Conservation (phyloP, 1,140 invertebrate genomes). For the Brevipalpus yothersi region DNA sequence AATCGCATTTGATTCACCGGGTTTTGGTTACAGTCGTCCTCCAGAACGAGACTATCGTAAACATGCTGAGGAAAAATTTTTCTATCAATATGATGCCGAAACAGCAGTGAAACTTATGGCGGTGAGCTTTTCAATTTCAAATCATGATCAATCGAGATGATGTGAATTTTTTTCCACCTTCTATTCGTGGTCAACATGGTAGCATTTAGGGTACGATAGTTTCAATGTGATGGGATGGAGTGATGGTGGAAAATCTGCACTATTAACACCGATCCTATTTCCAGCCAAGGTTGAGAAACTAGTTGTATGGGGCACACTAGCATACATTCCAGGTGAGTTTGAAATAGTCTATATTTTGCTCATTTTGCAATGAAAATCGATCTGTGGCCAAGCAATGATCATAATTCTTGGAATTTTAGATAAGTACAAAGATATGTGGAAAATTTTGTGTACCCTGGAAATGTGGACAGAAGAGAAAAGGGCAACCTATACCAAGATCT, state of each 20-base stretch:
- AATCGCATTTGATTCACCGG: constrained; percentile 60
- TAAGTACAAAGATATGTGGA: background rate
- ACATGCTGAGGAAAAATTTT: constrained; percentile 27
- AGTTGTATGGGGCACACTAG: constrained; percentile 48
- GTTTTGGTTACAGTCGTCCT: constrained; percentile 57
- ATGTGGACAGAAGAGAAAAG: background rate
- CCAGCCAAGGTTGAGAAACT: constrained; percentile 39
- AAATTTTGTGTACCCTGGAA: background rate
- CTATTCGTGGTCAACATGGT: background rate
- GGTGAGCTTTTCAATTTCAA: constrained; percentile 23
- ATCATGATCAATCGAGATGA: constrained; percentile 12
- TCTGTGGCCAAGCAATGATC: too few species aligned
- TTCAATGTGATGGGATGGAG: constrained; percentile 66
- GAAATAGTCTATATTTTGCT: too few species aligned
- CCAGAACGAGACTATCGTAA: constrained; percentile 38
- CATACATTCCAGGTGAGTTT: constrained; percentile 29
- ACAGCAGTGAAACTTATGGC: constrained; percentile 42
- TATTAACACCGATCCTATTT: constrained; percentile 43
- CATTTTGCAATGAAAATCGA: too few species aligned
- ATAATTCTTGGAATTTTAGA: background rate
- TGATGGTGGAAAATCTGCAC: constrained; percentile 53
- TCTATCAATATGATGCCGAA: constrained; percentile 42
- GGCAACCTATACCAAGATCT: background rate
- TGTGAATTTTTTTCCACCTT: background rate
- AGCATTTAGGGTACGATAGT: constrained; percentile 32